Evolutionary conservation across 1,140 invertebrate genomes (phyloP).

Genomic region (Plodia interpunctella): DNA sequence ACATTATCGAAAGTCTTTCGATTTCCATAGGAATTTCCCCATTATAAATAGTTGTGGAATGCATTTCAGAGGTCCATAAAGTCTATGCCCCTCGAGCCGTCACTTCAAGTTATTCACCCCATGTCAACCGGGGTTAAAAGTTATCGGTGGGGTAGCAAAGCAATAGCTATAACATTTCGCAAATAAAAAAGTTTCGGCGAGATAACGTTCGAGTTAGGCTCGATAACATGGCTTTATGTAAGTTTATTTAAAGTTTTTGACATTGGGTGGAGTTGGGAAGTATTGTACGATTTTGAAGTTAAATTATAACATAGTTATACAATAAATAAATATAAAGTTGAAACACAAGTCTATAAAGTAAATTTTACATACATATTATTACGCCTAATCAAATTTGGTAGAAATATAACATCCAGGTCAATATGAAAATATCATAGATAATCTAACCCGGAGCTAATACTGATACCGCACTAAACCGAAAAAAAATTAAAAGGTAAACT

Average conservation of each 20-base stretch:
- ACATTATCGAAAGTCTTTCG: not conserved
- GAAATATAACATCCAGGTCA: too few relatives aligned
- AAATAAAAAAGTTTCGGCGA: not conserved
- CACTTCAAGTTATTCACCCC: constrained; percentile 1
- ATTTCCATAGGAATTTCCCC: constrained; percentile 4
- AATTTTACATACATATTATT: too few relatives aligned
- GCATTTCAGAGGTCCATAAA: constrained; percentile 3
- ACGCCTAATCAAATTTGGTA: too few relatives aligned
- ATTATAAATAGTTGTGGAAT: constrained; percentile 6
- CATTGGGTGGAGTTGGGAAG: not conserved
- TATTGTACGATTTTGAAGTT: not conserved
- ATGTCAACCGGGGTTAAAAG: not conserved
- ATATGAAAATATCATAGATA: too few relatives aligned
- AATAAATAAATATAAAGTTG: too few relatives aligned
- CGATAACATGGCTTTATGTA: constrained; percentile 2
- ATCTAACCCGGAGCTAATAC: too few relatives aligned
- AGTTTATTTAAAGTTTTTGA: not conserved
- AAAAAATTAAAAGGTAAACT: too few relatives aligned
- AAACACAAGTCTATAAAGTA: too few relatives aligned
- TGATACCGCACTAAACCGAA: too few relatives aligned
- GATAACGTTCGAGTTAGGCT: not conserved
- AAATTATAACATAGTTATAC: too few relatives aligned
- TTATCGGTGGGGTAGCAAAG: not conserved
- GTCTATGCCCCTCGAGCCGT: not conserved
- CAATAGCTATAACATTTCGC: not conserved